phyloP scores from a whole-genome alignment of 2,888 invertebrate species.

The Asteroscopus sphinx region DNA sequence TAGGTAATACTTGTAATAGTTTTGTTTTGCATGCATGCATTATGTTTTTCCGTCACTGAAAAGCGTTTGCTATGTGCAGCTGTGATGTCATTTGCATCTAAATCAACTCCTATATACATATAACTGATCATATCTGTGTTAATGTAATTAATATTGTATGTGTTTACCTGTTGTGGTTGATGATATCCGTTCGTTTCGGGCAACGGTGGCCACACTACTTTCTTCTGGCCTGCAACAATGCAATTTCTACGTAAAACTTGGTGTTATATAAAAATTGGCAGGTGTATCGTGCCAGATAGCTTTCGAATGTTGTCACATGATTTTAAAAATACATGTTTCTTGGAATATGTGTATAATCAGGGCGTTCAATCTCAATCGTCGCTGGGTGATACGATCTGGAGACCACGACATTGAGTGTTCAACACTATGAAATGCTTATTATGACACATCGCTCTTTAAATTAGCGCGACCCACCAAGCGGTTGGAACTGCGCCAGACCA shows the following conservation, averaged over 20 bases:
- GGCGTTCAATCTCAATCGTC: constrained; percentile 66
- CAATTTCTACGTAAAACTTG: constrained; percentile 34
- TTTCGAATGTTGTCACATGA: constrained; percentile 33
- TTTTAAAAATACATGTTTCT: constrained; percentile 53
- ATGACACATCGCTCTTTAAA: constrained; percentile 84
- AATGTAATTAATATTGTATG: constrained; percentile 5
- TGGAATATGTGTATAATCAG: constrained; percentile 56
- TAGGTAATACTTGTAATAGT: constrained; percentile 50
- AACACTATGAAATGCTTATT: constrained; percentile 77
- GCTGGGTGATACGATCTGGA: constrained; percentile 63
- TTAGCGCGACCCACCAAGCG: constrained; percentile 78
- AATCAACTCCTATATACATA: constrained; percentile 65
- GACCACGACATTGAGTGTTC: constrained; percentile 70
- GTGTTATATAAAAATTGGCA: constrained; percentile 38
- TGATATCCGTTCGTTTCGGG: constrained; percentile 91
- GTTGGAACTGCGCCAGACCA: constrained; percentile 80
- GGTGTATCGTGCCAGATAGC: constrained; percentile 23
- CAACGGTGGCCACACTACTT: constrained; percentile 96
- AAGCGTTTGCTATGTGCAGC: constrained; percentile 81
- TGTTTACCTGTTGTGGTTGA: constrained; percentile 90
- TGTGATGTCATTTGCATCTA: constrained; percentile 67
- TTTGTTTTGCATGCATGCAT: constrained; percentile 70
- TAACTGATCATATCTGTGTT: constrained; percentile 20
- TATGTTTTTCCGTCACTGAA: constrained; percentile 69
- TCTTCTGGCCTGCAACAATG: constrained; percentile 93